Percentiles rank a stretch among this genome's conserved stretches.
phyloP scores from a whole-genome alignment of 2,113 vertebrate species.

The Perca schrenkii region DNA sequence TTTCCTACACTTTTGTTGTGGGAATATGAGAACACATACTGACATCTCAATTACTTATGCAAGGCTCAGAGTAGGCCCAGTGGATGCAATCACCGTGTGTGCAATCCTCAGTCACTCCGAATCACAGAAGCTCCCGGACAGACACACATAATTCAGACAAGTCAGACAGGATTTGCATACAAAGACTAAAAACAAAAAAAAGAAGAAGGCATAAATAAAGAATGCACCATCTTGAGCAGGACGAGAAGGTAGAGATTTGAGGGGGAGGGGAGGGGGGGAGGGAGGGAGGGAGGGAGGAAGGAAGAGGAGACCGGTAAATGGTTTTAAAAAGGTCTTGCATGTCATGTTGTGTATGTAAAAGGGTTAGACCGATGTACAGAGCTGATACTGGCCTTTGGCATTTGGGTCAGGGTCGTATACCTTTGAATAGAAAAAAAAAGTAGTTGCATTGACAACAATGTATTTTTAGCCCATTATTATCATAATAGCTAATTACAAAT shows the following conservation, averaged over 20 bases:
- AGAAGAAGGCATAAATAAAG: conserved; percentile 75
- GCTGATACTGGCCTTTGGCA: conserved; percentile 39
- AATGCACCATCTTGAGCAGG: conserved; percentile 70
- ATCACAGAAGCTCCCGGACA: conserved; percentile 81
- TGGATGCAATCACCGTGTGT: conserved; percentile 84
- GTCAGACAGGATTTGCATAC: conserved; percentile 85
- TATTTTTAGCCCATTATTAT: not conserved
- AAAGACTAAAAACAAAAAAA: conserved; percentile 76
- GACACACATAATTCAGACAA: conserved; percentile 85
- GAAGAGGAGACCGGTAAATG: conserved; percentile 56
- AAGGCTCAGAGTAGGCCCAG: conserved; percentile 83
- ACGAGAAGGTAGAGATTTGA: conserved; percentile 51
- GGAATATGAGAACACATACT: conserved; percentile 85
- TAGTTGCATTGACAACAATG: not conserved
- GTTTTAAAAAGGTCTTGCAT: conserved; percentile 69
- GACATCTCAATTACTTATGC: conserved; percentile 87
- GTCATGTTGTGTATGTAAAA: conserved; percentile 59
- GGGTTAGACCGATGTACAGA: conserved; percentile 30
- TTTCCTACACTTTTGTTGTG: conserved; percentile 85
- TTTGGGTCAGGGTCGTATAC: conserved; percentile 17
- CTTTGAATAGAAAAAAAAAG: not conserved
- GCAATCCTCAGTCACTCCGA: conserved; percentile 84
- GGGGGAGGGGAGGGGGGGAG: conserved; percentile 4
- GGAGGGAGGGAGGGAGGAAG: conserved; percentile 16
- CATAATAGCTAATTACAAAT: not conserved